Percentiles rank a stretch among this genome's conserved stretches.
phyloP scores from a whole-genome alignment of 2,113 vertebrate species.

The Antennarius striatus region DNA sequence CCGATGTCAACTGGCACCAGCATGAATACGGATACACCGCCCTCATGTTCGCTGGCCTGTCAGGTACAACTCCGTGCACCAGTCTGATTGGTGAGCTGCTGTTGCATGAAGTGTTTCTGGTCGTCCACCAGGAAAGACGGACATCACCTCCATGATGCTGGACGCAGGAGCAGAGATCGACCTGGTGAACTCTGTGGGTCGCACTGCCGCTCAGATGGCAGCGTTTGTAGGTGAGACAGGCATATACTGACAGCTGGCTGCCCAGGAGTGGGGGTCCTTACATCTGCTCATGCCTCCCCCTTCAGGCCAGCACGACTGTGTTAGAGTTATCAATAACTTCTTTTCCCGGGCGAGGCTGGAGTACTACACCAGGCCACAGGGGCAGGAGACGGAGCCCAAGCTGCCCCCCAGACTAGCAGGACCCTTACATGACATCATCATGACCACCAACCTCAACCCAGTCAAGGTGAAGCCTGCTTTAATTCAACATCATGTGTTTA shows the following conservation, averaged over 20 bases:
- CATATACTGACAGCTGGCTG: too few relatives aligned
- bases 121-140: slow-evolving; percentile 86
- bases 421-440: slow-evolving; percentile 97
- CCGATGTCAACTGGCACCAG: slow-evolving; percentile 94
- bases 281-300: slow-evolving; percentile 6
- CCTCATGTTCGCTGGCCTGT: slow-evolving; percentile 97
- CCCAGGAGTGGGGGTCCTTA: too few relatives aligned
- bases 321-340: slow-evolving; percentile 98
- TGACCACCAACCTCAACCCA: slow-evolving; percentile 95
- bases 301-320: slow-evolving; percentile 96
- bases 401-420: slow-evolving; percentile 90
- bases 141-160: slow-evolving; percentile 95
- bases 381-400: slow-evolving; percentile 93
- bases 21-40: slow-evolving; percentile 97
- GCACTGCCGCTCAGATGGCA: slow-evolving; percentile 98
- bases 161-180: slow-evolving; percentile 96
- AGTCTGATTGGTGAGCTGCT: too few relatives aligned
- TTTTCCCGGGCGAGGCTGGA: slow-evolving; percentile 93
- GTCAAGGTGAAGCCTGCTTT: slow-evolving; percentile 83
- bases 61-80: slow-evolving; percentile 76
- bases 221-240: slow-evolving; percentile 89
- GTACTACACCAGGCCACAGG: slow-evolving; percentile 94
- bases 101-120: not conserved
- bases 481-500: not conserved
- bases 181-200: slow-evolving; percentile 93